phyloP scores from a whole-genome alignment of 1,140 invertebrate species.

The Dreissena rostriformis region DNA sequence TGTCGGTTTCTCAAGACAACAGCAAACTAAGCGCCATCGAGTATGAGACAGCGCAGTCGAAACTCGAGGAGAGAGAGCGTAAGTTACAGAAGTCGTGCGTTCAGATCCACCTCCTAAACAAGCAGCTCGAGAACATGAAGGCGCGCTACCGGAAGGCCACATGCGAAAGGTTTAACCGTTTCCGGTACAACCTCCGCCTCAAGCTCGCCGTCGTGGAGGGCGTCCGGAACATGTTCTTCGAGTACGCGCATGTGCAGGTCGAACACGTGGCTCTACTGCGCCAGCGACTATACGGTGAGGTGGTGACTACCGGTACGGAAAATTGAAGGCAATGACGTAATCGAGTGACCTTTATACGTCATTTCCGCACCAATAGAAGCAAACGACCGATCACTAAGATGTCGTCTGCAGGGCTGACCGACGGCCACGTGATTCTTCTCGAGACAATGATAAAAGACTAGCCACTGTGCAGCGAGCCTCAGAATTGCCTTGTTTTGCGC shows the following conservation, averaged over 20 bases:
- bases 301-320: not conserved
- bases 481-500: too few species aligned
- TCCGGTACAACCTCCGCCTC: not conserved
- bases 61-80: not conserved
- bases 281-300: not conserved
- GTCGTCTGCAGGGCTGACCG: too few species aligned
- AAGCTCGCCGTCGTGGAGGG: not conserved
- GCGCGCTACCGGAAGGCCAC: not conserved
- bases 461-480: too few species aligned
- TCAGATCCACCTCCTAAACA: not conserved
- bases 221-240: conserved; percentile 10
- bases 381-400: too few species aligned
- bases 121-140: not conserved
- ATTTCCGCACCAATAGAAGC: too few species aligned
- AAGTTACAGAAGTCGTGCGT: conserved; percentile 10
- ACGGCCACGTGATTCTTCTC: too few species aligned
- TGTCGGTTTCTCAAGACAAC: too few species aligned
- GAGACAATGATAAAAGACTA: too few species aligned
- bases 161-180: not conserved
- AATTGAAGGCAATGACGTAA: too few species aligned
- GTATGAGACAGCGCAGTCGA: too few species aligned
- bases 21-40: too few species aligned
- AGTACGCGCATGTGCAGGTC: conserved; percentile 21
- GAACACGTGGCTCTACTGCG: conserved; percentile 6
- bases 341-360: too few species aligned